phyloP scores from a whole-genome alignment of 2,113 vertebrate genomes.

The Anser brachyrhynchus region DNA sequence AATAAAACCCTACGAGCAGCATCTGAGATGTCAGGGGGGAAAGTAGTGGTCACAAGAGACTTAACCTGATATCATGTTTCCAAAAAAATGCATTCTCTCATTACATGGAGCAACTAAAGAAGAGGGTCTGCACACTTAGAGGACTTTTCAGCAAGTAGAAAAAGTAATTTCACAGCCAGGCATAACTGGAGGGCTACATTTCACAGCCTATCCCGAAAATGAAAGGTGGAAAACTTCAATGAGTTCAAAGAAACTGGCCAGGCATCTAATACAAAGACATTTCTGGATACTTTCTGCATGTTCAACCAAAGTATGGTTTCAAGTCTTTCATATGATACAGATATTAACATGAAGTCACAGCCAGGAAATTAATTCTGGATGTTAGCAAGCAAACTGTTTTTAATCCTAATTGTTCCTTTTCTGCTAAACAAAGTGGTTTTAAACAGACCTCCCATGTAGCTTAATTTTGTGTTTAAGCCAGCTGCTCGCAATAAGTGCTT shows the following conservation, averaged over 20 bases:
- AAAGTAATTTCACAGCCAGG: background rate
- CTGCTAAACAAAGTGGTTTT: constrained; percentile 7
- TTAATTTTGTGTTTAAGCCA: background rate
- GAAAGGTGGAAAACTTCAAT: background rate
- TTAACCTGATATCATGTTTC: background rate
- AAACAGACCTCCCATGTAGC: background rate
- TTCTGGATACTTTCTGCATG: background rate
- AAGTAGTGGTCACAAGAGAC: background rate
- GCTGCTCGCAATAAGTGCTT: background rate
- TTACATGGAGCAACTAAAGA: background rate
- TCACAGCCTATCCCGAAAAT: background rate
- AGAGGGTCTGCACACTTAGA: background rate
- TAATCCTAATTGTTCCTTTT: background rate
- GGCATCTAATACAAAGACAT: background rate
- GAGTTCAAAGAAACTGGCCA: background rate
- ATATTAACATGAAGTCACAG: background rate
- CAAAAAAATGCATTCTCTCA: background rate
- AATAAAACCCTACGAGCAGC: background rate
- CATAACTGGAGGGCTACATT: background rate
- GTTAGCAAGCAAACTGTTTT: background rate
- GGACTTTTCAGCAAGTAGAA: background rate
- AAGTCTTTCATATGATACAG: background rate
- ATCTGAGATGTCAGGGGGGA: background rate
- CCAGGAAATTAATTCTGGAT: background rate
- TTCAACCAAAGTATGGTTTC: background rate